Evolutionary conservation across 30 jellyfish, hydroid and myxozoan species (phyloP).

Genomic region (Aurelia sp.): DNA sequence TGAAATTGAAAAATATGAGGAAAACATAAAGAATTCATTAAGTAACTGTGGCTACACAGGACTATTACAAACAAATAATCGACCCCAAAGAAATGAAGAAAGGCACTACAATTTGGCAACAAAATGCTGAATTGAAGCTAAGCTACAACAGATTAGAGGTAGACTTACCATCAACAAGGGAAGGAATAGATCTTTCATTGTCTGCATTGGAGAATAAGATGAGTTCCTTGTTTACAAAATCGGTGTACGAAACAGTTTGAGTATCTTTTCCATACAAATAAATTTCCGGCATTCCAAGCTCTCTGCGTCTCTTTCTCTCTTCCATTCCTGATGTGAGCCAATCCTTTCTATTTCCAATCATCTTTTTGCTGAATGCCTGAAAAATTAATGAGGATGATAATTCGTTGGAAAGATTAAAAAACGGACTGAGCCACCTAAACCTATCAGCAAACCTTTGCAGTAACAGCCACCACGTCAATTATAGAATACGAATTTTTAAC

Average conservation of each 20-base stretch:
- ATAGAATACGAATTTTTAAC: no score
- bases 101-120: not conserved
- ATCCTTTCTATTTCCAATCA: constrained; percentile 74
- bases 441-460: no score
- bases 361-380: constrained; percentile 97
- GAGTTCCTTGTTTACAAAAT: constrained; percentile 94
- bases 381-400: no score
- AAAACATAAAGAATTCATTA: no score
- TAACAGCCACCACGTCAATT: no score
- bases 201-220: constrained; percentile 95
- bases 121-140: not conserved
- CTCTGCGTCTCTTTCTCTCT: constrained; percentile 87
- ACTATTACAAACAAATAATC: no score
- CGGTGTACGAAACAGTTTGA: constrained; percentile 79
- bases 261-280: constrained; percentile 92
- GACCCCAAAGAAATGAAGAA: not conserved
- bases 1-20: no score
- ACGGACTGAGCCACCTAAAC: no score
- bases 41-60: no score
- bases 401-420: no score
- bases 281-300: constrained; percentile 94
- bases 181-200: constrained; percentile 96
- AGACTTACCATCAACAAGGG: constrained; percentile 92
- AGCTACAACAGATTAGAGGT: not conserved
- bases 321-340: constrained; percentile 93